Conservation (phyloP, 30 jellyfish, hydroid and myxozoan genomes). For the Hydractinia symbiolongicarpus region DNA sequence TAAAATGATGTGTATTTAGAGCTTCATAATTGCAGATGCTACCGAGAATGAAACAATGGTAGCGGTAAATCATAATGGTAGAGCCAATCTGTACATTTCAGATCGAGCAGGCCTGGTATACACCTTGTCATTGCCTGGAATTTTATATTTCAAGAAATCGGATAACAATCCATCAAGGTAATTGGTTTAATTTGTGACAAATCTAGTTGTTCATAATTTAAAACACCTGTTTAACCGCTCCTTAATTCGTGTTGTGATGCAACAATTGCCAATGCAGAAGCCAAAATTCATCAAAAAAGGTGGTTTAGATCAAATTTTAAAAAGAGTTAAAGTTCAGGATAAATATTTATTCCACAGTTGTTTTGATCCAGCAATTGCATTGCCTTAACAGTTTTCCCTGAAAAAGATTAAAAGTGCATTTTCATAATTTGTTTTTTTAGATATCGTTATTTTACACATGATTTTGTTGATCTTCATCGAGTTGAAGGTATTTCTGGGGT, state of each 20-base stretch:
- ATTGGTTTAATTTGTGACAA: too few relatives aligned
- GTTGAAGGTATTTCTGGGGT: conserved; percentile 83
- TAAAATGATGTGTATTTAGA: conserved; percentile 25
- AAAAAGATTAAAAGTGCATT: not conserved
- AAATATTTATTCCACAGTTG: too few relatives aligned
- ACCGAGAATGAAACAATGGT: conserved; percentile 79
- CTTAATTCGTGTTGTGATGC: too few relatives aligned
- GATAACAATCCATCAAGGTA: conserved; percentile 1
- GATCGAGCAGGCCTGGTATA: conserved; percentile 50
- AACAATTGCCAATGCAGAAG: too few relatives aligned
- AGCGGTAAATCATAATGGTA: conserved; percentile 54
- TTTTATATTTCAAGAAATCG: conserved; percentile 60
- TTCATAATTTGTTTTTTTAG: not conserved
- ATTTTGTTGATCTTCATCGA: conserved; percentile 77
- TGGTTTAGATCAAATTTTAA: too few relatives aligned
- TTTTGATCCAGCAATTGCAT: too few relatives aligned
- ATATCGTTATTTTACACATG: conserved; percentile 32
- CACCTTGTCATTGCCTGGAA: conserved; percentile 58
- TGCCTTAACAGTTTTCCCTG: too few relatives aligned
- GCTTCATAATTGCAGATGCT: conserved; percentile 90
- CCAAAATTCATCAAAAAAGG: too few relatives aligned
- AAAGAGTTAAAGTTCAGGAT: too few relatives aligned
- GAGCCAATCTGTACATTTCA: conserved; percentile 69
- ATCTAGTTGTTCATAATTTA: too few relatives aligned
- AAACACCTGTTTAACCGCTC: too few relatives aligned